Evolutionary conservation across 2,888 invertebrate genomes (phyloP).

Genomic region (Arctia plantaginis): DNA sequence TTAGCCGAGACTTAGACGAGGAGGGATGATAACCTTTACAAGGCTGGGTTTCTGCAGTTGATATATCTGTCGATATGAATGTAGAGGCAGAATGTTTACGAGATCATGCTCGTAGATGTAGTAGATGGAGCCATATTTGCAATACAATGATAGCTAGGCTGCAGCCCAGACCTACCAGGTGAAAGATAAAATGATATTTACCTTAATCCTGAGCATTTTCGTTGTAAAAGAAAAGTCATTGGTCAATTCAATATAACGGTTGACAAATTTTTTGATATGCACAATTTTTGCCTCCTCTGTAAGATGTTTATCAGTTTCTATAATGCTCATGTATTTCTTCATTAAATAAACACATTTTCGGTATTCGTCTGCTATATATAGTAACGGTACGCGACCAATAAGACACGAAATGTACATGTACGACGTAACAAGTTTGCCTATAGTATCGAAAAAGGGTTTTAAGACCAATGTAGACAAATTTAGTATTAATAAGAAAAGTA

Average conservation of each 20-base stretch:
- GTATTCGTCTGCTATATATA: constrained; percentile 1
- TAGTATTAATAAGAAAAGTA: neutral
- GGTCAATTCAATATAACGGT: neutral
- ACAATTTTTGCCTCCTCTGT: neutral
- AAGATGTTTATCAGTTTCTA: neutral
- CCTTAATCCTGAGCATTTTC: neutral
- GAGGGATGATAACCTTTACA: too few species aligned
- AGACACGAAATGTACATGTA: neutral
- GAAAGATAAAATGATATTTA: neutral
- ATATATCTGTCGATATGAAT: too few species aligned
- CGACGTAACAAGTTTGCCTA: neutral
- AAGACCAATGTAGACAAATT: neutral
- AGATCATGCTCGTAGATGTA: too few species aligned
- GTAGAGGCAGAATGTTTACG: too few species aligned
- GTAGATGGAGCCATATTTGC: too few species aligned
- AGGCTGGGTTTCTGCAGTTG: too few species aligned
- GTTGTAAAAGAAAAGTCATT: neutral
- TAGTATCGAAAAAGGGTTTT: neutral
- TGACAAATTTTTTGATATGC: neutral
- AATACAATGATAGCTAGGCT: too few species aligned
- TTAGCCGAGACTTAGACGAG: too few species aligned
- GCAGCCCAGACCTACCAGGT: neutral
- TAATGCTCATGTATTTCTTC: neutral
- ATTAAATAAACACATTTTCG: neutral
- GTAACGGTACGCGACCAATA: neutral